Conservation (phyloP, 2,113 vertebrate species). For the Edolisoma coerulescens region DNA sequence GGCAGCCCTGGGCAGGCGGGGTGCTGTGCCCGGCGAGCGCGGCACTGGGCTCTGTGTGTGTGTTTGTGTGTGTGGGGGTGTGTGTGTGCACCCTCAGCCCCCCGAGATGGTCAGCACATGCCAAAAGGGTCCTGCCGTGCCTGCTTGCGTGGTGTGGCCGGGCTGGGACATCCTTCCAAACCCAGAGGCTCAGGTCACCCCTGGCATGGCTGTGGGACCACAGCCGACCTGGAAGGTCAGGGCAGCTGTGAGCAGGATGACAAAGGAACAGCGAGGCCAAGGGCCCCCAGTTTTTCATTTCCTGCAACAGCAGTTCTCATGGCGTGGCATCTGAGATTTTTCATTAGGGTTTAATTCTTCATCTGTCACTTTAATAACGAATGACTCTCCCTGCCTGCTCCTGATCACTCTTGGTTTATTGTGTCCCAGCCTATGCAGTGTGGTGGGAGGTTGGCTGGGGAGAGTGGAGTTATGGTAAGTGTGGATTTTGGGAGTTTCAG, state of each 20-base stretch:
- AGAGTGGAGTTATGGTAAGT: not conserved
- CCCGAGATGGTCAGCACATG: not conserved
- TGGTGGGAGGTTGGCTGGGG: rapidly evolving
- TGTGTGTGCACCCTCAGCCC: not conserved
- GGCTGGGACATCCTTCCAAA: not conserved
- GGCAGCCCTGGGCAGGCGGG: not conserved
- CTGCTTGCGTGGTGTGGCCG: rapidly evolving
- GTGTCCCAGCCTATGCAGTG: not conserved
- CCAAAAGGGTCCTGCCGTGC: rapidly evolving
- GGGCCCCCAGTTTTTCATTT: constrained; percentile 8
- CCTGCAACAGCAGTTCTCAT: not conserved
- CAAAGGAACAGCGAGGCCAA: not conserved
- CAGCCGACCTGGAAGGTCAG: not conserved
- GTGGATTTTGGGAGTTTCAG: not conserved
- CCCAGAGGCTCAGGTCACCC: not conserved
- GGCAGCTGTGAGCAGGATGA: not conserved
- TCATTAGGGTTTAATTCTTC: not conserved
- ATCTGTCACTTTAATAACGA: not conserved
- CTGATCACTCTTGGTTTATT: too few relatives aligned
- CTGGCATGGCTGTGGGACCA: rapidly evolving
- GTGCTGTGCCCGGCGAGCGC: not conserved
- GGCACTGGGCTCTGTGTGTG: not conserved
- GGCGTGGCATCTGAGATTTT: not conserved
- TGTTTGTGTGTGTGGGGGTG: too few relatives aligned
- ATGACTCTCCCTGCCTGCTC: not conserved